Evolutionary conservation across 2,888 invertebrate genomes (phyloP).

Genomic region (Ptychoptera albimana): DNA sequence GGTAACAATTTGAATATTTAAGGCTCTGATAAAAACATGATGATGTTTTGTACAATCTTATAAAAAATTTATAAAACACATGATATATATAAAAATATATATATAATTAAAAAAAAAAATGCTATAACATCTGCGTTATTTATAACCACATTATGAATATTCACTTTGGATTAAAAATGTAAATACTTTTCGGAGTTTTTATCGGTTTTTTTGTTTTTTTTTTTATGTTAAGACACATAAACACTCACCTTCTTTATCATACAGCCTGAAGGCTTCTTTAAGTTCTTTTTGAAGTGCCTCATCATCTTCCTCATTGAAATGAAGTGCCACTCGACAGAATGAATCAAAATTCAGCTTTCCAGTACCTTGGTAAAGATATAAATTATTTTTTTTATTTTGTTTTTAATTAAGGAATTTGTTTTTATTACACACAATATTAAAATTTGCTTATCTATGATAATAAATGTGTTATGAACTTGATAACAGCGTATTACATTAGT

Average conservation of each 20-base stretch:
- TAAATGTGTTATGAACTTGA: too few relatives aligned
- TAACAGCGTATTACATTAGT: too few relatives aligned
- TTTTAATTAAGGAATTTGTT: neutral
- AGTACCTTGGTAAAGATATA: constrained; percentile 38
- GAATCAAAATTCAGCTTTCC: constrained; percentile 73
- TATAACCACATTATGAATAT: too few relatives aligned
- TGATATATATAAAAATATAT: too few relatives aligned
- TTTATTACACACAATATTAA: too few relatives aligned
- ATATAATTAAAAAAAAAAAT: too few relatives aligned
- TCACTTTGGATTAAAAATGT: neutral
- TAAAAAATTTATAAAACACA: neutral
- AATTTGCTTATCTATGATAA: too few relatives aligned
- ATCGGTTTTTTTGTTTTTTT: too few relatives aligned
- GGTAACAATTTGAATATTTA: too few relatives aligned
- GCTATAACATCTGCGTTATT: too few relatives aligned
- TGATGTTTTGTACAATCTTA: neutral
- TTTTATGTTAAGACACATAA: neutral
- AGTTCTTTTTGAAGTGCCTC: constrained; percentile 75
- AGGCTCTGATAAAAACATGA: constrained; percentile 4
- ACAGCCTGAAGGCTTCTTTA: constrained; percentile 75
- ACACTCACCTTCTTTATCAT: constrained; percentile 62
- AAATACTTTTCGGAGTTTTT: too few relatives aligned
- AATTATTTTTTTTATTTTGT: neutral
- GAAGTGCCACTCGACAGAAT: constrained; percentile 61
- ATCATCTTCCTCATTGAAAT: constrained; percentile 71